These are phyloP conservation scores for Cryptoblepharus egeriae DNA, from an alignment of 2,797 vertebrate species.

Conservation along the genomic window DNA sequence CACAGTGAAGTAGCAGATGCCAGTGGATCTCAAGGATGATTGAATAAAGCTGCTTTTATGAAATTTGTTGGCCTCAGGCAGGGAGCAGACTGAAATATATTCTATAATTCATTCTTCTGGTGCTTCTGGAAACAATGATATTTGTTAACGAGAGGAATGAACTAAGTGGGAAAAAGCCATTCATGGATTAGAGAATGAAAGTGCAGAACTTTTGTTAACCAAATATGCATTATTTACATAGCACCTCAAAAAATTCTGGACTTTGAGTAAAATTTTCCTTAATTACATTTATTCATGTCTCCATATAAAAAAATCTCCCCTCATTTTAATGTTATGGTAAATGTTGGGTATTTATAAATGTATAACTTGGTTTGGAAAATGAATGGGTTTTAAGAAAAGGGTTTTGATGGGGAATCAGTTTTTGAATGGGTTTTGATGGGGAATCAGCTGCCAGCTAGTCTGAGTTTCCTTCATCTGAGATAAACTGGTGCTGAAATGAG, in stretches of 20 bases:
- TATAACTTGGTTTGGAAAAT: too few species aligned
- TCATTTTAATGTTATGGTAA: conserved; percentile 2
- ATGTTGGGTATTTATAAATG: not conserved
- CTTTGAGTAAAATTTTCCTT: conserved; percentile 19
- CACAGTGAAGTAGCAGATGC: conserved; percentile 57
- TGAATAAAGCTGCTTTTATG: conserved; percentile 65
- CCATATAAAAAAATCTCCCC: conserved; percentile 1
- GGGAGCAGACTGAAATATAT: conserved; percentile 50
- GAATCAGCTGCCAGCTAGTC: too few species aligned
- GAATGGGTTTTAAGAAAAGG: too few species aligned
- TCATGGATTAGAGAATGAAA: conserved; percentile 34
- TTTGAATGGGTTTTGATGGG: too few species aligned
- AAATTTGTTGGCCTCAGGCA: conserved; percentile 63
- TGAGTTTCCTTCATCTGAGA: too few species aligned
- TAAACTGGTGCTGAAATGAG: too few species aligned
- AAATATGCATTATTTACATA: conserved; percentile 23
- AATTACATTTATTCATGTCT: conserved; percentile 13
- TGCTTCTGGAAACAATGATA: conserved; percentile 53
- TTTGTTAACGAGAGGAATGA: conserved; percentile 70
- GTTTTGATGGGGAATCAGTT: too few species aligned
- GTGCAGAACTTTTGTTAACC: conserved; percentile 45
- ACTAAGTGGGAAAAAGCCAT: conserved; percentile 53
- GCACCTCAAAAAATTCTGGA: not conserved
- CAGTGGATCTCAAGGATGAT: conserved; percentile 62
- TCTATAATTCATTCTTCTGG: conserved; percentile 52